phyloP scores from a whole-genome alignment of 2,888 invertebrate genomes.

The Drosophila kambysellisi region DNA sequence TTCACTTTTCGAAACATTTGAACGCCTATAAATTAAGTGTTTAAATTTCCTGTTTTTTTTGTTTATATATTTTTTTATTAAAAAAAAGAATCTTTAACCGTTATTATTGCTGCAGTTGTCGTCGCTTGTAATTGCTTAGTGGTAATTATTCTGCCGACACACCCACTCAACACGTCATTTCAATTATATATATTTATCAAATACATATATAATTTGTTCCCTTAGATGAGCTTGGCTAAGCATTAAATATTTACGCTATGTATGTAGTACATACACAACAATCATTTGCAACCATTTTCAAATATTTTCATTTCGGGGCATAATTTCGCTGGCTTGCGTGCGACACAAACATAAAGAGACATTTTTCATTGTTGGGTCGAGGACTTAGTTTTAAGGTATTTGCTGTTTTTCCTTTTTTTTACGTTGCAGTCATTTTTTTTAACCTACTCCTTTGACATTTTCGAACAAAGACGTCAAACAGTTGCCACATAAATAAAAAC shows the following conservation, averaged over 20 bases:
- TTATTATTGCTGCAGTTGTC: slow-evolving; percentile 13
- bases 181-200: slow-evolving; percentile 21
- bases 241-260: neutral
- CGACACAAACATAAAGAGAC: slow-evolving; percentile 45
- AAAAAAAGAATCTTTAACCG: slow-evolving; percentile 2
- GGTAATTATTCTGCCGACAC: slow-evolving; percentile 54
- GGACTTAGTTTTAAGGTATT: neutral
- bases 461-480: slow-evolving; percentile 1
- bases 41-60: slow-evolving; percentile 7
- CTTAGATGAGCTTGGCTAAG: slow-evolving; percentile 9
- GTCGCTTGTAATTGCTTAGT: slow-evolving; percentile 35
- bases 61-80: slow-evolving; percentile 15
- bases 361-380: slow-evolving; percentile 25
- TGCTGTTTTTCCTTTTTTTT: neutral
- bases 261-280: neutral
- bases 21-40: slow-evolving; percentile 12
- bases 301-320: slow-evolving; percentile 10
- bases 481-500: slow-evolving; percentile 29
- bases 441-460: slow-evolving; percentile 10
- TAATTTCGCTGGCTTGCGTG: slow-evolving; percentile 53
- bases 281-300: slow-evolving; percentile 17
- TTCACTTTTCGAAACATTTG: slow-evolving; percentile 54
- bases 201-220: slow-evolving; percentile 5
- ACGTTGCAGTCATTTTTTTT: neutral
- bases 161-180: slow-evolving; percentile 40